These are phyloP conservation scores for Siniperca undulata DNA, from an alignment of 2,797 vertebrate species.

Conservation along the genomic window DNA sequence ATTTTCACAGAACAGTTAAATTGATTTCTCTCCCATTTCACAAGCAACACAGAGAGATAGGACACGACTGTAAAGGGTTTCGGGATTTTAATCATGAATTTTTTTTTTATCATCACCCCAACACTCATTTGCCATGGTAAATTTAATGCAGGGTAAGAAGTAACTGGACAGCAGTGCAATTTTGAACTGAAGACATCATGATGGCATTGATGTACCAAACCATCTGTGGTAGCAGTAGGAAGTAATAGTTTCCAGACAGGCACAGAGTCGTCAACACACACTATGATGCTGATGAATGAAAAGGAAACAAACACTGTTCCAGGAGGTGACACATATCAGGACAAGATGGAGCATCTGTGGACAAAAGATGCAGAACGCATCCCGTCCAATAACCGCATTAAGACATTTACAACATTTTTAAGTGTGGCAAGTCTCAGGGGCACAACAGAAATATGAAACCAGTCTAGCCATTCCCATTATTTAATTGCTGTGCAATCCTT, in stretches of 20 bases:
- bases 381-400: background rate
- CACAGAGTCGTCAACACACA: background rate
- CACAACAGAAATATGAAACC: conserved; percentile 14
- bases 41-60: background rate
- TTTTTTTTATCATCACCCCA: conserved; percentile 28
- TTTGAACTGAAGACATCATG: background rate
- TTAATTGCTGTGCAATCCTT: background rate
- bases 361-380: background rate
- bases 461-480: background rate
- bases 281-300: conserved; percentile 14
- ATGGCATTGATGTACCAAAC: background rate
- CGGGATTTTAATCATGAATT: conserved; percentile 63
- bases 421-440: background rate
- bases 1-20: background rate
- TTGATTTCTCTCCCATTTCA: background rate
- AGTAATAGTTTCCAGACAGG: conserved; percentile 3
- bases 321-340: background rate
- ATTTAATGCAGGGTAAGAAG: conserved; percentile 25
- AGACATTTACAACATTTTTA: background rate
- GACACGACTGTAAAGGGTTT: conserved; percentile 34
- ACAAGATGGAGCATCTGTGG: conserved; percentile 1
- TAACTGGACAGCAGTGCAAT: conserved; percentile 20
- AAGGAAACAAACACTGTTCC: background rate
- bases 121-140: conserved; percentile 18
- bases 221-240: background rate